phyloP scores from a whole-genome alignment of 2,797 vertebrate species.

The Brachymystax lenok region DNA sequence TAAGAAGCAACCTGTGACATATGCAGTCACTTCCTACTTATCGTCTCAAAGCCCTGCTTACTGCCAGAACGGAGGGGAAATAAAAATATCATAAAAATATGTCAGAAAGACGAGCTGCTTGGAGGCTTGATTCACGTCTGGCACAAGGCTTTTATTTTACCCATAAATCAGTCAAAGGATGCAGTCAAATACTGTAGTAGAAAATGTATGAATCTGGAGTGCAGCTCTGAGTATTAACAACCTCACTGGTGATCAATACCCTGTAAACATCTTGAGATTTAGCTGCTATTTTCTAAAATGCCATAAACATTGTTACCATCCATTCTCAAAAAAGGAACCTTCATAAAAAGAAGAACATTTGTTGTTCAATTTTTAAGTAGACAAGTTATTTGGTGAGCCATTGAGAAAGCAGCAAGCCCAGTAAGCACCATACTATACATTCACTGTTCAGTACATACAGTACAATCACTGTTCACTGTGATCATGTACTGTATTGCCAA shows the following conservation, averaged over 20 bases:
- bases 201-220: conserved; percentile 37
- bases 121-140: conserved; percentile 18
- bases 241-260: conserved; percentile 39
- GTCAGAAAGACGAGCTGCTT: not conserved
- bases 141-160: conserved; percentile 28
- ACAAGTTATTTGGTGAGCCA: too few relatives aligned
- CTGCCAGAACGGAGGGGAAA: conserved; percentile 37
- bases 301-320: conserved; percentile 15
- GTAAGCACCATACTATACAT: not conserved
- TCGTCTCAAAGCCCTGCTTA: conserved; percentile 46
- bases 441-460: too few relatives aligned
- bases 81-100: conserved; percentile 38
- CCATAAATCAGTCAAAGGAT: conserved; percentile 41
- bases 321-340: not conserved
- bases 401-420: not conserved
- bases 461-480: conserved; percentile 46
- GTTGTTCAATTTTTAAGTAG: not conserved
- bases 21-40: conserved; percentile 24
- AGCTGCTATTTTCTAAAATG: conserved; percentile 10
- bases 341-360: conserved; percentile 10
- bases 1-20: not conserved
- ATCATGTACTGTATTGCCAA: conserved; percentile 62
- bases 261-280: conserved; percentile 31
- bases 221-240: conserved; percentile 23
- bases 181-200: conserved; percentile 2